Base-by-base conservation (phyloP, 2,797 vertebrate species). In the Sternotherus odoratus region DNA sequence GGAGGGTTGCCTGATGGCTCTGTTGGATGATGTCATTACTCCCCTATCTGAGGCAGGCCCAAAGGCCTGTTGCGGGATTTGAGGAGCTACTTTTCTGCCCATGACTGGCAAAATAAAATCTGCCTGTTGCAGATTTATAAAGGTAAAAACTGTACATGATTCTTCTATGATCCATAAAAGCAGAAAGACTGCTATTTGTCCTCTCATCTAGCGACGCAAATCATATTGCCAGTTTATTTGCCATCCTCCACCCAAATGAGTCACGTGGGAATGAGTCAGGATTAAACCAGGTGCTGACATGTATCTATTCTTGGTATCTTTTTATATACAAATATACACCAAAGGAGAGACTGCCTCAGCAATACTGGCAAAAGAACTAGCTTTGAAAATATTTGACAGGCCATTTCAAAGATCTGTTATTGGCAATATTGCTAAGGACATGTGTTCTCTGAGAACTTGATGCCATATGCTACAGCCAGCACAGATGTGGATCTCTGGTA, bases 261-360 rank as follows among this genome's bases (percentile, higher is more conserved):
- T 96, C 93, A 90, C 74, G 85, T 95, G 94, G 87, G 88, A 94
- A 93, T 80, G 51, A 93, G 74, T 94, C 90, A 97, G 90, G 85
- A 90, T 48, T 90, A 96, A 92, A 88, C 91, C 95, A 96, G 94
- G 83, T 95, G 92, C 83, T 80, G 56, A 78, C 56, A 16, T 75
- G 88, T 92, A 93, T 97, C 95, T 94, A 13, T 1, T 94, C 82
- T 92, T 84, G 46, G 3, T 89, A 96, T 95, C 93, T 94, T 50
- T 60, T 83, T 88, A 39, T 30, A 43, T 75, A 94, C 81, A 86
- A 87, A 94, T 86, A 91, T 48, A 96, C 95, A 96, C 84, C 93
- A 87, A 87, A 92, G 69, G 56, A 91, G 72, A 39, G 79, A 94
- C 79, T 94, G 79, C 87, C 82, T 57, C 33, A 93, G 78, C 90